These are phyloP conservation scores for Riparia riparia DNA, from an alignment of 2,113 vertebrate species.

Conservation along the genomic window DNA sequence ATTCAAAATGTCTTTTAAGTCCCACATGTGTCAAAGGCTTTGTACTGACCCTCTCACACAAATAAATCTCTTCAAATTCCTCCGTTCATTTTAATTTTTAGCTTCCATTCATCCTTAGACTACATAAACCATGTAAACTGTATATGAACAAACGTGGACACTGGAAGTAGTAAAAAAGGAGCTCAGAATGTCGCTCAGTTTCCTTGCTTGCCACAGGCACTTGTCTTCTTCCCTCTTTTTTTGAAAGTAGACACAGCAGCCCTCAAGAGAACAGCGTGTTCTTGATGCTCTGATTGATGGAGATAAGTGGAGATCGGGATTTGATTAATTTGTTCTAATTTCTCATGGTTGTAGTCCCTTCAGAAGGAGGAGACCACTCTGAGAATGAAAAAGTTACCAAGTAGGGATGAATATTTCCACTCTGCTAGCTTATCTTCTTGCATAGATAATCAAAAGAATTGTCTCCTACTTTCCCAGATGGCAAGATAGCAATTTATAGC, in stretches of 20 bases:
- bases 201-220: background rate
- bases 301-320: background rate
- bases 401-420: background rate
- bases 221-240: background rate
- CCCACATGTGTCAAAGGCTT: background rate
- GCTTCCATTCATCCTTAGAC: background rate
- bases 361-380: background rate
- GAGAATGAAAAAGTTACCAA: background rate
- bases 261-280: background rate
- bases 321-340: background rate
- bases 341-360: background rate
- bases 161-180: background rate
- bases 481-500: background rate
- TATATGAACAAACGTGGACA: background rate
- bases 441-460: background rate
- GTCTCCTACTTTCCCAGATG: background rate
- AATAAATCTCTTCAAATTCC: background rate
- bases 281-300: background rate
- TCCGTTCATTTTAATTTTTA: conserved; percentile 2
- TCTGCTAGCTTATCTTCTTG: background rate
- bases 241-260: background rate
- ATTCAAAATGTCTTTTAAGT: background rate
- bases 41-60: background rate
- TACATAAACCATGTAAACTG: background rate
- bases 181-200: background rate